Conservation (phyloP, 1,140 invertebrate species). For the Dryas iulia region DNA sequence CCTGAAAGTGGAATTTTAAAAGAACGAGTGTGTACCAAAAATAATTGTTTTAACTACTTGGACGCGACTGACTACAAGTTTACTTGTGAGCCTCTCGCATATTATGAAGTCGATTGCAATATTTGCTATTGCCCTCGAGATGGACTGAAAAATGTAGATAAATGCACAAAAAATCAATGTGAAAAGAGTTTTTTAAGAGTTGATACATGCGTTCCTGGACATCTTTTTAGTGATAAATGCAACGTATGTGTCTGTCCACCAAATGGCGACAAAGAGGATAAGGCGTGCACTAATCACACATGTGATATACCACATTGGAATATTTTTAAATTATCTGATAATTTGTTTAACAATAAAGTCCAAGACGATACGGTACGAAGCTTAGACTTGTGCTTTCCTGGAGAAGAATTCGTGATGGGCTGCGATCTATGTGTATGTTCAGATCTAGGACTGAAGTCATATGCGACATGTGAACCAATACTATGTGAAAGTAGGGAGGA, state of each 20-base stretch:
- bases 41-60: conserved; percentile 44
- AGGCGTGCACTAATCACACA: conserved; percentile 61
- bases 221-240: conserved; percentile 70
- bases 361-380: conserved; percentile 37
- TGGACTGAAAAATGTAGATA: conserved; percentile 62
- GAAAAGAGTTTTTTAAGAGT: conserved; percentile 57
- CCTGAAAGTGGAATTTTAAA: conserved; percentile 48
- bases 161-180: conserved; percentile 65
- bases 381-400: conserved; percentile 61
- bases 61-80: conserved; percentile 40
- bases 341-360: conserved; percentile 40
- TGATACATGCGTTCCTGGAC: conserved; percentile 56
- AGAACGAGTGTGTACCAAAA: conserved; percentile 61
- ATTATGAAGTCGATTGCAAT: conserved; percentile 70
- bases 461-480: conserved; percentile 50
- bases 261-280: conserved; percentile 68
- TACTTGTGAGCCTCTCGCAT: conserved; percentile 60
- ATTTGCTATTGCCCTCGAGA: conserved; percentile 62
- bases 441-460: conserved; percentile 58
- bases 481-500: conserved; percentile 47
- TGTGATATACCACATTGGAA: conserved; percentile 54
- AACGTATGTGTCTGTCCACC: conserved; percentile 75
- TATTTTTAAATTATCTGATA: conserved; percentile 49
- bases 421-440: conserved; percentile 65
- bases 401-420: conserved; percentile 59